Conservation (phyloP, 2,113 vertebrate genomes). For the Coreoperca whiteheadi region DNA sequence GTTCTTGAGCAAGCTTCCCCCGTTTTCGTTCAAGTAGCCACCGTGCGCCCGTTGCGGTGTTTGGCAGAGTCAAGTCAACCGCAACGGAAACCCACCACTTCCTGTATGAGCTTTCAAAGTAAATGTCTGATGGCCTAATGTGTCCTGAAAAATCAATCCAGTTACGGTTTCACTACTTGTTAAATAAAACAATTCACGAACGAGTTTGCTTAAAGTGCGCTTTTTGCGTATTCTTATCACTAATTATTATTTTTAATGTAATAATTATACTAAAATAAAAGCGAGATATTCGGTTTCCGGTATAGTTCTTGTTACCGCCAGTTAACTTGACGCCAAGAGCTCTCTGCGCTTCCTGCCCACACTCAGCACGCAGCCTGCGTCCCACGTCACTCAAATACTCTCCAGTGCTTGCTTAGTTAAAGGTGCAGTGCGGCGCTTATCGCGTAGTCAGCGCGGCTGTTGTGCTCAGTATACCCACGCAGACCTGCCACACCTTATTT, state of each 20-base stretch:
- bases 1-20: conserved; percentile 74
- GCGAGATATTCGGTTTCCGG: not conserved
- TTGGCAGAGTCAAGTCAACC: not conserved
- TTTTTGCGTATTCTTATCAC: accelerated
- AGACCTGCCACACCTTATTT: conserved; percentile 78
- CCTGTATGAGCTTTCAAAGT: conserved; percentile 20
- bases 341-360: conserved; percentile 77
- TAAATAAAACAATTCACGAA: accelerated
- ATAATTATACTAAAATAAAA: accelerated
- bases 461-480: conserved; percentile 21
- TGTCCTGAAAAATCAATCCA: not conserved
- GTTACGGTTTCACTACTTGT: accelerated
- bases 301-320: accelerated
- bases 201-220: accelerated
- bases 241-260: too few species aligned
- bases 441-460: conserved; percentile 54
- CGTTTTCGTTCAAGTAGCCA: conserved; percentile 77
- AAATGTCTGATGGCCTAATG: accelerated
- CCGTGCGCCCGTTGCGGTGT: conserved; percentile 57
- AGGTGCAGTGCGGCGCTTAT: conserved; percentile 78
- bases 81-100: accelerated
- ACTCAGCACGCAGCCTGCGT: conserved; percentile 74
- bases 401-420: conserved; percentile 70
- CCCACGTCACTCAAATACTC: conserved; percentile 70
- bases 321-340: conserved; percentile 10